These are phyloP conservation scores for Lepidurus arcticus DNA, from an alignment of 1,140 invertebrate genomes.

Conservation along the genomic window DNA sequence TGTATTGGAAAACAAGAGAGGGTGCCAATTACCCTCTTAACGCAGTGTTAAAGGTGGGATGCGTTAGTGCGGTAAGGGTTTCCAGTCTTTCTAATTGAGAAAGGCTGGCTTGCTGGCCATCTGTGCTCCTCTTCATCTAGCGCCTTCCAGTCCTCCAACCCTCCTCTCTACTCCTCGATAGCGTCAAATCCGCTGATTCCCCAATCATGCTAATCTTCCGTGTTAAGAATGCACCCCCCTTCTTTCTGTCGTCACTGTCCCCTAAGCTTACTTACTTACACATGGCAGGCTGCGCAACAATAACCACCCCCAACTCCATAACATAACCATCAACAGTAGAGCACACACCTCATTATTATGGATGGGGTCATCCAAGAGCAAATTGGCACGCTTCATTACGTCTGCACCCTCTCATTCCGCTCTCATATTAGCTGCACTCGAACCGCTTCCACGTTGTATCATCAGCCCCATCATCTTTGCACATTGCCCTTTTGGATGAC, in stretches of 20 bases:
- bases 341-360: slow-evolving; percentile 9
- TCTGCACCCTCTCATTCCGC: not conserved
- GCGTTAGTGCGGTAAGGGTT: not conserved
- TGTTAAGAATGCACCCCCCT: slow-evolving; percentile 10
- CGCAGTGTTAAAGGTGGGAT: not conserved
- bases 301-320: not conserved
- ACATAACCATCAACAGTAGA: not conserved
- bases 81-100: not conserved
- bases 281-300: slow-evolving; percentile 1
- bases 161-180: not conserved
- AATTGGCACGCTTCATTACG: slow-evolving; percentile 14
- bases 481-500: too few relatives aligned
- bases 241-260: not conserved
- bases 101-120: not conserved
- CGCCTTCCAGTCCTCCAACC: too few relatives aligned
- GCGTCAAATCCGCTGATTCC: slow-evolving; percentile 3
- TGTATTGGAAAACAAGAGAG: too few relatives aligned
- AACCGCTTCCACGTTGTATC: too few relatives aligned
- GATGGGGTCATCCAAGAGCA: slow-evolving; percentile 9
- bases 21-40: not conserved
- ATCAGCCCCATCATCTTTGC: too few relatives aligned
- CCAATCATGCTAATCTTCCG: not conserved
- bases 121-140: not conserved
- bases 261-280: not conserved
- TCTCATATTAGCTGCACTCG: not conserved